phyloP scores from a whole-genome alignment of 2,113 vertebrate species.

The Lathamus discolor region DNA sequence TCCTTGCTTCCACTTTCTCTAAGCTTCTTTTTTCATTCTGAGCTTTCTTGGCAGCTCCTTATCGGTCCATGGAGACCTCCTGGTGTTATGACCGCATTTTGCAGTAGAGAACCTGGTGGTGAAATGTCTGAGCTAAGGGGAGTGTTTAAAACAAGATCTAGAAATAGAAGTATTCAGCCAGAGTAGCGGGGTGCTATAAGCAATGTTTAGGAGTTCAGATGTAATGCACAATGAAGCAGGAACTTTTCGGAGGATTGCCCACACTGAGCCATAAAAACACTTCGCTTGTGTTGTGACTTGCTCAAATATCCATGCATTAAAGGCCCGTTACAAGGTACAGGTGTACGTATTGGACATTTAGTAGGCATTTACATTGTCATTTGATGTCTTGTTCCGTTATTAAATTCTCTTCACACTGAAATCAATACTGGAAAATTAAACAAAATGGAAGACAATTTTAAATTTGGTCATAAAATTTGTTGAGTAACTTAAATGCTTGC shows the following conservation, averaged over 20 bases:
- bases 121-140: not conserved
- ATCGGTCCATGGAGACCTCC: not conserved
- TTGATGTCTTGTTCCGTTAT: not conserved
- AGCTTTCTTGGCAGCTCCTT: not conserved
- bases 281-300: not conserved
- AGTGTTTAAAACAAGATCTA: not conserved
- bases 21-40: not conserved
- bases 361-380: not conserved
- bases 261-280: not conserved
- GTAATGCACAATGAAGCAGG: not conserved
- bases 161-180: not conserved
- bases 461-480: not conserved
- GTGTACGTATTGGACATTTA: not conserved
- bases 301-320: not conserved
- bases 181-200: accelerated
- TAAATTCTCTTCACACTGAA: not conserved
- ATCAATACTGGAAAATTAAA: not conserved
- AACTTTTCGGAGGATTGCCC: not conserved
- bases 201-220: not conserved
- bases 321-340: not conserved
- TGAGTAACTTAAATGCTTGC: not conserved
- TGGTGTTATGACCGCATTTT: not conserved
- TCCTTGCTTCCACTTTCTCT: not conserved
- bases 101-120: not conserved
- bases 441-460: accelerated